These are phyloP conservation scores for Parus major DNA, from an alignment of 2,113 vertebrate species.

Conservation along the genomic window DNA sequence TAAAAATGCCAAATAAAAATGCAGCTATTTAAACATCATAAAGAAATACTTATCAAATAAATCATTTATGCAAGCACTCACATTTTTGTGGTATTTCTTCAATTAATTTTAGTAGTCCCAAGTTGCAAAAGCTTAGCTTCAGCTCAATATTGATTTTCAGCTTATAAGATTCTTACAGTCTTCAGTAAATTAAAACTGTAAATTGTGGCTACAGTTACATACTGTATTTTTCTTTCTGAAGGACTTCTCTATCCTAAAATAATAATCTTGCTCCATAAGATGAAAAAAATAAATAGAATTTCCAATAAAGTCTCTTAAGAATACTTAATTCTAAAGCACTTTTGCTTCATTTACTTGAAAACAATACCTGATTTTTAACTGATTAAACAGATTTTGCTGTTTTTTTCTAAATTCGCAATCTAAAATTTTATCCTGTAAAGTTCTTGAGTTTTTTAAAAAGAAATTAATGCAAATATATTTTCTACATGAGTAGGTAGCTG, in stretches of 20 bases:
- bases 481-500: neutral
- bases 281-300: neutral
- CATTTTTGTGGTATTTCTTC: neutral
- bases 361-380: neutral
- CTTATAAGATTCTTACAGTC: neutral
- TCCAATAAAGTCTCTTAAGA: neutral
- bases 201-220: neutral
- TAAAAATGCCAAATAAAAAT: neutral
- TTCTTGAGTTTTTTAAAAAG: fast-evolving
- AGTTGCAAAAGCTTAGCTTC: neutral
- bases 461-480: neutral
- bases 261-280: neutral
- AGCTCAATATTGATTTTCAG: neutral
- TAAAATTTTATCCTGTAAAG: neutral
- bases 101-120: neutral
- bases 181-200: neutral
- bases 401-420: neutral
- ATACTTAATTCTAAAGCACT: neutral
- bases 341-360: neutral
- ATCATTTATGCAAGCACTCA: neutral
- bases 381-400: neutral
- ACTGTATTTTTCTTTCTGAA: neutral
- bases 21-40: neutral
- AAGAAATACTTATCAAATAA: neutral
- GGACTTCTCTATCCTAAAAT: neutral